Conservation (phyloP, 2,113 vertebrate genomes). For the Gadus macrocephalus region DNA sequence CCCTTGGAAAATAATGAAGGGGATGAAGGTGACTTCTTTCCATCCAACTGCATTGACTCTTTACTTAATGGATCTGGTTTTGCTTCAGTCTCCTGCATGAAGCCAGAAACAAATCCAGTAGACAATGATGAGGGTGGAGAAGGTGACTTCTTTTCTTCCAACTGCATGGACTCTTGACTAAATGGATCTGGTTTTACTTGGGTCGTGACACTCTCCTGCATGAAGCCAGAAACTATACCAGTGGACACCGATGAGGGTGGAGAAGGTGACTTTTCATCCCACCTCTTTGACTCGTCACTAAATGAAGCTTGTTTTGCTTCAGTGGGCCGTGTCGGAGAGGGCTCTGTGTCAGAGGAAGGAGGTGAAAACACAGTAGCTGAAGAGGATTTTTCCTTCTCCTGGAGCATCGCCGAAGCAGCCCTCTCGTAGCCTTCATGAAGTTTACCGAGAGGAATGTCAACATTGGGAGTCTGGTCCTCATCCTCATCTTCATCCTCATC, state of each 20-base stretch:
- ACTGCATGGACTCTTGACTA: too few species aligned
- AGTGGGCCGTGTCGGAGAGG: conserved; percentile 38
- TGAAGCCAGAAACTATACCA: too few species aligned
- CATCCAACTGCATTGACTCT: not conserved
- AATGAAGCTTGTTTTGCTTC: conserved; percentile 36
- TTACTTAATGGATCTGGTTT: too few species aligned
- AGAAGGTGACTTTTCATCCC: too few species aligned
- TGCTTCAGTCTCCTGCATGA: too few species aligned
- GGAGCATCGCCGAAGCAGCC: conserved; percentile 60
- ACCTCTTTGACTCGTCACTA: conserved; percentile 32
- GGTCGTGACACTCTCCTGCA: too few species aligned
- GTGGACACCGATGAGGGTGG: too few species aligned
- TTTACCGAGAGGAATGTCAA: conserved; percentile 78
- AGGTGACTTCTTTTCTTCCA: too few species aligned
- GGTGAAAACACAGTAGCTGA: conserved; percentile 24
- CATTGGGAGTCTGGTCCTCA: conserved; percentile 76
- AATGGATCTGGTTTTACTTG: too few species aligned
- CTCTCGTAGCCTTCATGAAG: conserved; percentile 75
- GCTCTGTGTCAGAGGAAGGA: not conserved
- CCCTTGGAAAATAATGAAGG: conserved; percentile 51
- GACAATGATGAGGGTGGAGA: too few species aligned
- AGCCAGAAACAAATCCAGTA: too few species aligned
- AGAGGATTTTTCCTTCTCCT: conserved; percentile 57
- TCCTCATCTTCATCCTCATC: conserved; percentile 83
- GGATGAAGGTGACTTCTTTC: conserved; percentile 50